These are phyloP conservation scores for Craseonycteris thonglongyai DNA, from an alignment of 2,113 vertebrate species.

Conservation along the genomic window DNA sequence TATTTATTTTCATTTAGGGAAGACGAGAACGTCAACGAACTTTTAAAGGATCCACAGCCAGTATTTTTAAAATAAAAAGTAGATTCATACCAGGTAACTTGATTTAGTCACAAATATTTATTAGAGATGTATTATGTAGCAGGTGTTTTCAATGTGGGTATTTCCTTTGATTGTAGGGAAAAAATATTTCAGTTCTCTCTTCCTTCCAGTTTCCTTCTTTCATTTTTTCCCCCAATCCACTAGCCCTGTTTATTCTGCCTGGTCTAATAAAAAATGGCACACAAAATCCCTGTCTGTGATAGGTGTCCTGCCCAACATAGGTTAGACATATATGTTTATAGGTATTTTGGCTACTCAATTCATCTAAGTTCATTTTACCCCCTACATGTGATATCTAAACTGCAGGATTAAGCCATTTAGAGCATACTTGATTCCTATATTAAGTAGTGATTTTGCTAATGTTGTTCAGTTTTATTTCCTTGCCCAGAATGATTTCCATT, in stretches of 20 bases:
- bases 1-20: not conserved
- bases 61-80: not conserved
- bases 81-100: not conserved
- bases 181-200: not conserved
- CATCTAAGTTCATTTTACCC: not conserved
- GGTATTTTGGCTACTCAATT: not conserved
- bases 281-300: not conserved
- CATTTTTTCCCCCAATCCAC: not conserved
- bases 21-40: not conserved
- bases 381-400: not conserved
- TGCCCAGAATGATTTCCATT: conserved; percentile 84
- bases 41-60: not conserved
- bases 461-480: conserved; percentile 86
- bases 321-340: not conserved
- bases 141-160: not conserved
- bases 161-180: not conserved
- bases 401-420: conserved; percentile 46
- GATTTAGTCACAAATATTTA: not conserved
- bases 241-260: not conserved
- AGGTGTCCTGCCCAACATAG: not conserved
- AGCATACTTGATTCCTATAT: conserved; percentile 39
- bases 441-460: conserved; percentile 57
- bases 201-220: not conserved
- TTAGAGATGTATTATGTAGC: not conserved
- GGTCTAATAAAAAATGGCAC: not conserved